phyloP scores from a whole-genome alignment of 2,113 vertebrate species.

The Turnix velox region DNA sequence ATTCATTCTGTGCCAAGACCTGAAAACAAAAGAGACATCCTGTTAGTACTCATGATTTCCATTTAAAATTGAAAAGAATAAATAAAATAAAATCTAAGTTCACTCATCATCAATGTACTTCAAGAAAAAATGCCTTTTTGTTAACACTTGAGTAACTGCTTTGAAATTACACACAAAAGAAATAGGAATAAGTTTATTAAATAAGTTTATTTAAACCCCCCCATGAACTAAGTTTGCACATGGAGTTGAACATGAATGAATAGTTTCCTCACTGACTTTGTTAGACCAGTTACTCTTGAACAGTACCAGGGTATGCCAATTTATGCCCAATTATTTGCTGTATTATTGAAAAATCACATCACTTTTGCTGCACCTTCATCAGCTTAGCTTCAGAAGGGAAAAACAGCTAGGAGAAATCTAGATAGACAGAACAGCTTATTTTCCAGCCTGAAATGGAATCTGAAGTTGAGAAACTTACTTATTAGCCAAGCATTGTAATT shows the following conservation, averaged over 20 bases:
- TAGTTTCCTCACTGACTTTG: background rate
- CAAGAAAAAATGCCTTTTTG: background rate
- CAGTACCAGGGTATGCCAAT: background rate
- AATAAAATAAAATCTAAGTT: slow-evolving; percentile 22
- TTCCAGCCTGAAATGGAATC: background rate
- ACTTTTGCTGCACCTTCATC: background rate
- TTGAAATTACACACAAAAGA: background rate
- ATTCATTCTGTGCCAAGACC: slow-evolving; percentile 93
- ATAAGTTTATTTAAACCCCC: too few relatives aligned
- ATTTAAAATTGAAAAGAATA: background rate
- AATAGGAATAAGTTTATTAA: background rate
- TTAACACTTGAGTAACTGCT: background rate
- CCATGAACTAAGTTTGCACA: background rate
- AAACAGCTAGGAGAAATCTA: background rate
- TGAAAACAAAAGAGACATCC: slow-evolving; percentile 68
- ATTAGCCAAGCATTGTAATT: background rate
- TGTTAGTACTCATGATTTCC: slow-evolving; percentile 3
- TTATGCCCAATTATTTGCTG: background rate
- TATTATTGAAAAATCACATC: background rate
- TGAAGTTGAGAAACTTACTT: slow-evolving; percentile 1
- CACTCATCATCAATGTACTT: background rate
- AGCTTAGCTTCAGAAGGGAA: too few relatives aligned
- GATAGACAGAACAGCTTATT: background rate
- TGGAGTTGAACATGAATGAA: background rate
- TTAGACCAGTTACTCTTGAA: background rate